Conservation (phyloP, 2,113 vertebrate genomes). For the Naja naja region DNA sequence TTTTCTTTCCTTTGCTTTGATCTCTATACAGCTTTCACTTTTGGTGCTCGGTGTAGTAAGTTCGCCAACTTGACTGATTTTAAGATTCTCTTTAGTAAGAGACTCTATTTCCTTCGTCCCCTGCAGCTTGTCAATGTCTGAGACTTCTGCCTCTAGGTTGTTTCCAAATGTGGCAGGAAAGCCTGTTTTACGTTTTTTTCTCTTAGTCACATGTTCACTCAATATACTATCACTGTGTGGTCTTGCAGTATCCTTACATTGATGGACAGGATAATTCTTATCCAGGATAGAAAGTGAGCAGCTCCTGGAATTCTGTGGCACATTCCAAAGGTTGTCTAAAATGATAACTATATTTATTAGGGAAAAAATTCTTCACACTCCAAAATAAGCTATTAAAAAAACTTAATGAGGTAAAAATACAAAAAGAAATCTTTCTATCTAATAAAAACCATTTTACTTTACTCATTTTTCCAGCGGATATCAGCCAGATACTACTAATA, state of each 20-base stretch:
- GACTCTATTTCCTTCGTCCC: conserved; percentile 31
- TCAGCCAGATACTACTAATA: background rate
- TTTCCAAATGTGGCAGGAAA: background rate
- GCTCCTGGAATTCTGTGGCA: conserved; percentile 13
- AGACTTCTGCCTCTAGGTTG: background rate
- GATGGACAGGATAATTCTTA: conserved; percentile 1
- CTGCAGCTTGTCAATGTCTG: conserved; percentile 8
- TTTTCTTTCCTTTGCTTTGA: conserved; percentile 37
- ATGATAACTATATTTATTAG: conserved; percentile 24
- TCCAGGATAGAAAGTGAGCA: background rate
- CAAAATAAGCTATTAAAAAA: background rate
- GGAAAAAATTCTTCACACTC: background rate
- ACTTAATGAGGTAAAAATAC: background rate
- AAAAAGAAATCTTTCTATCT: background rate
- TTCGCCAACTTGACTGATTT: background rate
- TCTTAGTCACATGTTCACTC: conserved; percentile 34
- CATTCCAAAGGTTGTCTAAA: conserved; percentile 17
- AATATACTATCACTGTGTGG: background rate
- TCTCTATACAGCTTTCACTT: conserved; percentile 18
- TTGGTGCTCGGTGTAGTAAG: conserved; percentile 45
- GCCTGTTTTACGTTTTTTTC: conserved; percentile 43
- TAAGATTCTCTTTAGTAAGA: background rate
- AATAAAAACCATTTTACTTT: background rate
- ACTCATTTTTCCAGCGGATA: background rate
- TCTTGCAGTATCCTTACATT: conserved; percentile 14